Base-by-base conservation (phyloP, 2,888 invertebrate species). In the Cephonodes hylas region DNA sequence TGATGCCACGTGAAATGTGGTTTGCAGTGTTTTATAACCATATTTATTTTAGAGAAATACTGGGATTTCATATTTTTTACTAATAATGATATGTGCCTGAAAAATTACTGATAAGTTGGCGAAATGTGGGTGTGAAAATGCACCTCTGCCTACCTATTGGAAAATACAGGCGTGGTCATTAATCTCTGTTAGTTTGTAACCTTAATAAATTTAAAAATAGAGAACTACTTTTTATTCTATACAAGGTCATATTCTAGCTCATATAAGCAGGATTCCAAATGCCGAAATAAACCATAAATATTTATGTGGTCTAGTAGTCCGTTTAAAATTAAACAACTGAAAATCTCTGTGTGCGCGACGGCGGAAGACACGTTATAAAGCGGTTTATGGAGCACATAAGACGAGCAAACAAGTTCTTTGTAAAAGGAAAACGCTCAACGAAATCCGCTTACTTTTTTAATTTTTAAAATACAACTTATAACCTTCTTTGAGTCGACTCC, bases 321-420 rank as follows among this genome's bases (percentile, higher is more conserved):
- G 57, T 42, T 64, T 61, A 61, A 61, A 67, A 62, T 45, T 48
- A 18, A 27, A 27, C 10, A 45, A 61, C 45, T 45, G 45, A 20
- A 48, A 42, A 38, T 46, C 57, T 60, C 10, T 57, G 42, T 8
- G 15, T 15, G 45, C 31, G 38, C 42, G 27, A 42, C 42, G 42
- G 42, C 23, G 42, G 42, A 64, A n/a, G n/a, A 60, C 60, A 61
- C 61, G 56, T 61, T 70, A 60, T 63, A 66, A 70, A 68, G 60
- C 64, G 66, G 63, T 66, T 68, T 63, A 66, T 60, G 65, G 62
- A 58, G 59, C 58, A 59, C 60, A 66, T 59, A 65, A 69, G 62
- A 59, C 59, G 65, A 53, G 66, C 68, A 68, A 69, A 73, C 70
- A 70, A 70, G 61, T 67, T 63, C 61, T 62, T 59, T 48, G 57